Conservation (phyloP, 2,113 vertebrate species). For the Callopanchax toddi region DNA sequence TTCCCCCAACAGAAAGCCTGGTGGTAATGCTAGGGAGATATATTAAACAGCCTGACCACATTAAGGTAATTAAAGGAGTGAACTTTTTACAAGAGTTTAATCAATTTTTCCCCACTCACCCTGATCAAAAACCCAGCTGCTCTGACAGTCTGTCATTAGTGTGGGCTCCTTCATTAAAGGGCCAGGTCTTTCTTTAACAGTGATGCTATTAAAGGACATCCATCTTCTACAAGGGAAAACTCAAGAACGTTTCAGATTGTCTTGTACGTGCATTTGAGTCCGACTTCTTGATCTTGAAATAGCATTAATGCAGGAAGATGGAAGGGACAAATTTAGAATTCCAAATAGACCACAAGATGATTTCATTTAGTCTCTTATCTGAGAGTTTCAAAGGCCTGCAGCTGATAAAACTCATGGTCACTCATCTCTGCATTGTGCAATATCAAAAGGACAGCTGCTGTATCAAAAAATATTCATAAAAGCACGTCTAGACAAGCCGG, state of each 20-base stretch:
- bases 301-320: slow-evolving; percentile 2
- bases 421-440: background rate
- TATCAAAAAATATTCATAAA: too few species aligned
- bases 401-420: slow-evolving; percentile 1
- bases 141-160: slow-evolving; percentile 16
- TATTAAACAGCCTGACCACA: background rate
- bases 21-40: background rate
- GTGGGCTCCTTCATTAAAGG: slow-evolving; percentile 25
- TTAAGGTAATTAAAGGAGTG: slow-evolving; percentile 2
- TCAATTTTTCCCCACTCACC: slow-evolving; percentile 25
- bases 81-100: slow-evolving; percentile 16
- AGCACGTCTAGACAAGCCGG: too few species aligned
- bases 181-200: slow-evolving; percentile 12
- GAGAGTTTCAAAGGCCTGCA: slow-evolving; percentile 22
- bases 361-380: slow-evolving; percentile 21
- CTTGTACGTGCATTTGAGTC: background rate
- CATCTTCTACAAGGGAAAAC: background rate
- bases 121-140: slow-evolving; percentile 18
- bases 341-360: background rate
- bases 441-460: slow-evolving; percentile 21
- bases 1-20: too few species aligned
- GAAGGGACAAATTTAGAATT: slow-evolving; percentile 10
- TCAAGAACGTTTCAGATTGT: slow-evolving; percentile 3
- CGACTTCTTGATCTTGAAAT: slow-evolving; percentile 14
- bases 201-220: slow-evolving; percentile 24